Evolutionary conservation across 1,140 invertebrate genomes (phyloP), one percentile per base, ranked within the genome.

Genomic region (Stegodyphus mimosarum): DNA sequence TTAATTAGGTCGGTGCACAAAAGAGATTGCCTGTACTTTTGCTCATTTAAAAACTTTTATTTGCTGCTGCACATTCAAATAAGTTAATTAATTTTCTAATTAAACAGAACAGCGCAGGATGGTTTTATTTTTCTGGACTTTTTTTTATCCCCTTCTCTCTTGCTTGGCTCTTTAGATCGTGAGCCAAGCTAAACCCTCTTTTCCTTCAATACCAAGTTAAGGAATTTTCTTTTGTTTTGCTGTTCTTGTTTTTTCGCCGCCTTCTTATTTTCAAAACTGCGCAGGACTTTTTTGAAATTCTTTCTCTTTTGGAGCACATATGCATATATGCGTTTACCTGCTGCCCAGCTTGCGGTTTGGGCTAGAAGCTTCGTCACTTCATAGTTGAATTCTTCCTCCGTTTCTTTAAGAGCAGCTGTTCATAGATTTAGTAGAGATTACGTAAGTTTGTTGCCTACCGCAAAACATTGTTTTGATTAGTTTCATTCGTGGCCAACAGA

Each of bases 1-100:
- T 85, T 85, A 85, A 85, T 85, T 85, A 78, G 83, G 74, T 72
- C 64, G 63, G 50, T 60, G 60, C 74, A 85, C 83, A 85, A 85
- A 84, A 85, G 83, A 77, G 83, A 85, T 85, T 77, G 83, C 83
- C 78, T 85, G 83, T 85, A 85, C 83, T 85, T 85, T 85, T 85
- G 83, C 75, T 77, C 83, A 77, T 78, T 77, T 85, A 77, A 77
- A 85, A 85, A 85, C 83, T 85, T 85, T 85, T 85, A 85, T 84
- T 84, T 84, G 81, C 81, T 75, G 64, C 69, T 52, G 79, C 81
- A 83, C 81, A 83, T 85, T 85, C 83, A 78, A 85, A 85, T 85
- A 85, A 85, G 83, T 85, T 85, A 85, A 85, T 85, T 85, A 85
- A 85, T 85, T 85, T 85, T 85, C 83, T 85, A 85, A 85, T 85